Evolutionary conservation across 1,140 invertebrate genomes (phyloP), one percentile per base, ranked within the genome.

Genomic region (Achroia grisella): DNA sequence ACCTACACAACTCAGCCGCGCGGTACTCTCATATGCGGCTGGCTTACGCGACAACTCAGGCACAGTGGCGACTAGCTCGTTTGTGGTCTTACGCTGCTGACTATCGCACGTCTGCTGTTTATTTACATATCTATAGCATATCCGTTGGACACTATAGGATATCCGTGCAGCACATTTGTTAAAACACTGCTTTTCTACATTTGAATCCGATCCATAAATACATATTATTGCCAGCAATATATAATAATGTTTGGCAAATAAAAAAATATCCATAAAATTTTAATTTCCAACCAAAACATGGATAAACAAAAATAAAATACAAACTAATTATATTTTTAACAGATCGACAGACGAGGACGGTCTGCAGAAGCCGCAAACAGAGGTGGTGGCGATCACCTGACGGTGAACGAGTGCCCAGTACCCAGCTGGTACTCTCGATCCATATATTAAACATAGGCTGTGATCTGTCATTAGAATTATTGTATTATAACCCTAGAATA

Each of bases 261-360:
- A n/a, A n/a, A n/a, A n/a, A n/a, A n/a, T n/a, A n/a, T n/a, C n/a
- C n/a, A n/a, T n/a, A n/a, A 30, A 30, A 30, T 5, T 30, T 30
- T 5, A 30, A 30, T 10, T 30, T 30, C 10, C 5, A 30, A 39
- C 36, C 4, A 8, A 34, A 8, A 34, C 32, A 11, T 36, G 6
- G 8, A 39, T 17, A 8, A 17, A 36, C 34, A 34, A 34, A 34
- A 5, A 34, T 34, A 10, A 34, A 34, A 34, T 34, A 34, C 5
- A 34, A n/a, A 29, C 6, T 3, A 23, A 23, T 3, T 23, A 23
- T 23, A 23, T 23, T 47, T 27, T 34, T 28, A 28, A 0, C 65
- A 84, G 80, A 52, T 54, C 80, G 27, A 82, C 78, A n/a, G 78
- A 84, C 66, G 78, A 82, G 58, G 78, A 84, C 44, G 76, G 76